These are phyloP conservation scores for Hucho hucho DNA, from an alignment of 2,113 vertebrate species.

Conservation along the genomic window DNA sequence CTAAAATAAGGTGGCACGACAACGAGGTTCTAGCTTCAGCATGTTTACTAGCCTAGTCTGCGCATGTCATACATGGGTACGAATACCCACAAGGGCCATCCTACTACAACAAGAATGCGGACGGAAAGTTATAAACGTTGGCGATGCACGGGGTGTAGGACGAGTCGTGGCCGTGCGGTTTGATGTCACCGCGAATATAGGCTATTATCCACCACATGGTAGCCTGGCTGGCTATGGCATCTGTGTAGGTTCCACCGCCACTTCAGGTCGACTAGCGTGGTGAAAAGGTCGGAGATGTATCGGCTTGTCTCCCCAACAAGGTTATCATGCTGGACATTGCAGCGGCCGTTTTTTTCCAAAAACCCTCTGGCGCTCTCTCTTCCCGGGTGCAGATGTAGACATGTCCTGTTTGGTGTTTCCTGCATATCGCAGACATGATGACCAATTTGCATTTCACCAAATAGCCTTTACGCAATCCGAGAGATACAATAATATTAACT, in stretches of 20 bases:
- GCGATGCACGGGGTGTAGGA: slow-evolving; percentile 83
- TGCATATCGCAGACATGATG: slow-evolving; percentile 76
- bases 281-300: slow-evolving; percentile 86
- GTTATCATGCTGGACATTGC: slow-evolving; percentile 88
- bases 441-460: slow-evolving; percentile 18
- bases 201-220: slow-evolving; percentile 91
- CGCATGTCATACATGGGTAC: too few species aligned
- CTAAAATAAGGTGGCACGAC: too few species aligned
- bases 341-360: slow-evolving; percentile 88
- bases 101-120: slow-evolving; percentile 78
- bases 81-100: too few species aligned
- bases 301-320: slow-evolving; percentile 84
- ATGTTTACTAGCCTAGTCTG: too few species aligned
- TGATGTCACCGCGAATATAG: slow-evolving; percentile 82
- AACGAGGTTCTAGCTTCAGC: too few species aligned
- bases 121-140: slow-evolving; percentile 90
- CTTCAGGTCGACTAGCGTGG: slow-evolving; percentile 88
- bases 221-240: too few species aligned
- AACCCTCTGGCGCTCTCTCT: slow-evolving; percentile 84
- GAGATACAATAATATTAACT: not conserved
- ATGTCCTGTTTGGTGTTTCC: slow-evolving; percentile 69
- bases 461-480: slow-evolving; percentile 38
- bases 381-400: slow-evolving; percentile 70
- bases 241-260: slow-evolving; percentile 89
- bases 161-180: slow-evolving; percentile 66